A percentile compares a stretch with the other conserved stretches of the same genome.
These are phyloP conservation scores for Mya arenaria DNA, from an alignment of 1,140 invertebrate genomes.

Conservation along the genomic window DNA sequence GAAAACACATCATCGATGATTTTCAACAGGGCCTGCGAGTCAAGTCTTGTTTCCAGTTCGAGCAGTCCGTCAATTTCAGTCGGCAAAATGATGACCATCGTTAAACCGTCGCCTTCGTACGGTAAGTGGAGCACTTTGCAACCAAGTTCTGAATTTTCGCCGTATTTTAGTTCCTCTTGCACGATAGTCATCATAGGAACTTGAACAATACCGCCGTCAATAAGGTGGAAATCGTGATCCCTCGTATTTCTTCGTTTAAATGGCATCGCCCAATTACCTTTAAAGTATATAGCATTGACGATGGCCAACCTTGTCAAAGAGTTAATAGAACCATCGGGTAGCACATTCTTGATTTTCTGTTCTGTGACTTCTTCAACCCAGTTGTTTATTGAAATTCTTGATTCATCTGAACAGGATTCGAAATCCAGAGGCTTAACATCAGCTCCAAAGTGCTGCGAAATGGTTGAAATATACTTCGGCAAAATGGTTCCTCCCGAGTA, in stretches of 20 bases:
- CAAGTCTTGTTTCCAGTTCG: slow-evolving; percentile 82
- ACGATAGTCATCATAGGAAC: slow-evolving; percentile 83
- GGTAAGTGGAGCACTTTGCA: slow-evolving; percentile 88
- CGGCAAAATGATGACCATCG: slow-evolving; percentile 89
- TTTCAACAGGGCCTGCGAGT: slow-evolving; percentile 79
- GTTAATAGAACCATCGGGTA: slow-evolving; percentile 81
- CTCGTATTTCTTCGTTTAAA: slow-evolving; percentile 85
- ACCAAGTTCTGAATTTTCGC: slow-evolving; percentile 87
- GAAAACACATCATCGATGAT: not conserved
- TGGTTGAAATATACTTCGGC: not conserved
- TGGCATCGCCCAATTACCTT: slow-evolving; percentile 87
- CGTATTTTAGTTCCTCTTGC: slow-evolving; percentile 81
- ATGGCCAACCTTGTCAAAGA: slow-evolving; percentile 85
- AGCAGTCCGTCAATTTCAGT: slow-evolving; percentile 72
- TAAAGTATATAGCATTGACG: slow-evolving; percentile 90
- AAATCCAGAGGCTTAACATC: not conserved
- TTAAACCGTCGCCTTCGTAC: slow-evolving; percentile 84
- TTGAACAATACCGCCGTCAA: slow-evolving; percentile 8
- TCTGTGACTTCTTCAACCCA: slow-evolving; percentile 7
- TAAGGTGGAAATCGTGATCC: slow-evolving; percentile 31
- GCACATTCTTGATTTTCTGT: slow-evolving; percentile 1
- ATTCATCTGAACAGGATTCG: not conserved
- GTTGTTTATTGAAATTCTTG: not conserved
- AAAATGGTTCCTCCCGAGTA: not conserved
- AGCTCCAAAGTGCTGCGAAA: not conserved